These are phyloP conservation scores for Heliconius congener DNA, from an alignment of 1,140 invertebrate species.

Conservation along the genomic window DNA sequence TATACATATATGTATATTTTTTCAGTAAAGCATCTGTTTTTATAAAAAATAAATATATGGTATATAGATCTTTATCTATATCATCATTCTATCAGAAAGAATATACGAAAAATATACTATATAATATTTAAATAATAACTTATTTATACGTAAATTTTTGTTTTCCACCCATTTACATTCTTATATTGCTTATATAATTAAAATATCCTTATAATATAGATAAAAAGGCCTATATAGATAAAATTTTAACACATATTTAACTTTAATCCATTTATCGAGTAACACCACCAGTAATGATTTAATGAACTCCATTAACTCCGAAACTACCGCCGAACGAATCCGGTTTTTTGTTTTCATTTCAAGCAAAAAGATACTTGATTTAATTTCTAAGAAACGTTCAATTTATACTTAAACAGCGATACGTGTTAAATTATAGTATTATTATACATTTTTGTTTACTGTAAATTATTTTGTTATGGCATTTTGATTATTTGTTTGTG, in stretches of 20 bases:
- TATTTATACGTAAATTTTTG: not conserved
- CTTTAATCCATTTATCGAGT: slow-evolving; percentile 6
- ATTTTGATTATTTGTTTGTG: not conserved
- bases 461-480: not conserved
- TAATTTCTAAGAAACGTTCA: slow-evolving; percentile 8
- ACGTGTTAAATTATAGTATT: not conserved
- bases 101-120: not conserved
- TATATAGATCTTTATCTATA: not conserved
- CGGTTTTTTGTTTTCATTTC: slow-evolving; percentile 5
- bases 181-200: not conserved
- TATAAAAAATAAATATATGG: not conserved
- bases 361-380: slow-evolving; percentile 12
- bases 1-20: not conserved
- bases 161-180: not conserved
- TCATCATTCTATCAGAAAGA: too few species aligned
- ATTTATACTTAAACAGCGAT: not conserved
- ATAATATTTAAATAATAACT: not conserved
- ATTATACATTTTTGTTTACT: not conserved
- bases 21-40: not conserved
- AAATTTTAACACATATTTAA: slow-evolving; percentile 9
- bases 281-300: slow-evolving; percentile 15
- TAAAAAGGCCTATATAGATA: not conserved
- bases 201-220: not conserved
- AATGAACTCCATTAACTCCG: slow-evolving; percentile 18
- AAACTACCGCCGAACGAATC: slow-evolving; percentile 13